Evolutionary conservation across 2,113 vertebrate species (phyloP).

Genomic region (Melierax canorus): DNA sequence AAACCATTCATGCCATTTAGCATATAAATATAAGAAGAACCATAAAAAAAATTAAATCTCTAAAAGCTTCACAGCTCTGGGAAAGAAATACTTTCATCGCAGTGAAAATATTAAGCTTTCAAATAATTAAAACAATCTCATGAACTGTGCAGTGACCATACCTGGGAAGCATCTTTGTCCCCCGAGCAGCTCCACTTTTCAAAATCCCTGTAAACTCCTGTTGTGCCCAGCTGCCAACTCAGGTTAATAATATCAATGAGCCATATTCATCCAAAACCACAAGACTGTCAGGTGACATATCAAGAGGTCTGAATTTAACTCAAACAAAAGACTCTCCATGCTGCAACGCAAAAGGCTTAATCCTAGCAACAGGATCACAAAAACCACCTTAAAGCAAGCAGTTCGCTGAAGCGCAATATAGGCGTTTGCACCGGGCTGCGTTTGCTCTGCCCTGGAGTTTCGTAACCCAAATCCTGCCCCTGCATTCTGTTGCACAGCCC

Average conservation of each 20-base stretch:
- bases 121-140: neutral
- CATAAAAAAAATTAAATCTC: neutral
- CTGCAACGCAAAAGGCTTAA: constrained; percentile 66
- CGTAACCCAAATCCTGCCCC: constrained; percentile 16
- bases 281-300: constrained; percentile 92
- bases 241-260: constrained; percentile 92
- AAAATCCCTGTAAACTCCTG: constrained; percentile 70
- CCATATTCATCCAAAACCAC: constrained; percentile 91
- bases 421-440: neutral
- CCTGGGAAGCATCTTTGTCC: constrained; percentile 80
- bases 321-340: constrained; percentile 76
- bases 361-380: constrained; percentile 36
- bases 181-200: constrained; percentile 72
- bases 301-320: constrained; percentile 74
- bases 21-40: neutral
- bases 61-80: neutral
- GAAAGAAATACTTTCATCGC: neutral
- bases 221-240: constrained; percentile 71
- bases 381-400: constrained; percentile 19
- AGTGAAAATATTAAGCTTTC: neutral
- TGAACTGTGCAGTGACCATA: constrained; percentile 47
- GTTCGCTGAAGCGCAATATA: neutral
- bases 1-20: neutral
- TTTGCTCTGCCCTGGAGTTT: neutral
- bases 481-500: neutral